Conservation (phyloP, 2,797 vertebrate genomes). For the Buceros bicornis region DNA sequence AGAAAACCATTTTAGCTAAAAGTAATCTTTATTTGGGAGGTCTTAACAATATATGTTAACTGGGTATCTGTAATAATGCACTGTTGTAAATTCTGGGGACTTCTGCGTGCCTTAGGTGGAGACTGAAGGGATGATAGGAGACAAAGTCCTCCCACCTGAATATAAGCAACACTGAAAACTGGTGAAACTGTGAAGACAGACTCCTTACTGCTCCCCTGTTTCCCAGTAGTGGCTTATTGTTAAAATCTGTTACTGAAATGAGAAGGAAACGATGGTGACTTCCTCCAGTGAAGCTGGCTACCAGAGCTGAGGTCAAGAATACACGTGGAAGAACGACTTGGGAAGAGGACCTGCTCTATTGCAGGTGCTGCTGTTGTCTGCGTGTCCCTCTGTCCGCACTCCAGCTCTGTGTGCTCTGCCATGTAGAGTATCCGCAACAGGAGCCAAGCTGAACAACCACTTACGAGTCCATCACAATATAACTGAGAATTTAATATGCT, state of each 20-base stretch:
- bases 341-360: neutral
- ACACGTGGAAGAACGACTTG: neutral
- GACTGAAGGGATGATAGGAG: rapidly evolving
- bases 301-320: neutral
- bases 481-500: neutral
- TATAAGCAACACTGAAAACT: neutral
- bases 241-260: neutral
- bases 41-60: neutral
- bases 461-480: neutral
- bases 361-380: neutral
- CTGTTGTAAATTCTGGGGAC: neutral
- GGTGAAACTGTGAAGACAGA: neutral
- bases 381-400: rapidly evolving
- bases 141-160: neutral
- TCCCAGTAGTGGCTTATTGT: neutral
- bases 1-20: neutral
- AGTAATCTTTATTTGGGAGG: rapidly evolving
- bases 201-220: neutral
- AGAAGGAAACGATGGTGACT: neutral
- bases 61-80: neutral
- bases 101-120: neutral
- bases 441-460: neutral
- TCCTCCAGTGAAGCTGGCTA: neutral
- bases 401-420: neutral
- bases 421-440: neutral